Evolutionary conservation across 30 jellyfish, hydroid and myxozoan genomes (phyloP), one percentile per base, ranked within the genome.

Genomic region (Aurelia aurita): DNA sequence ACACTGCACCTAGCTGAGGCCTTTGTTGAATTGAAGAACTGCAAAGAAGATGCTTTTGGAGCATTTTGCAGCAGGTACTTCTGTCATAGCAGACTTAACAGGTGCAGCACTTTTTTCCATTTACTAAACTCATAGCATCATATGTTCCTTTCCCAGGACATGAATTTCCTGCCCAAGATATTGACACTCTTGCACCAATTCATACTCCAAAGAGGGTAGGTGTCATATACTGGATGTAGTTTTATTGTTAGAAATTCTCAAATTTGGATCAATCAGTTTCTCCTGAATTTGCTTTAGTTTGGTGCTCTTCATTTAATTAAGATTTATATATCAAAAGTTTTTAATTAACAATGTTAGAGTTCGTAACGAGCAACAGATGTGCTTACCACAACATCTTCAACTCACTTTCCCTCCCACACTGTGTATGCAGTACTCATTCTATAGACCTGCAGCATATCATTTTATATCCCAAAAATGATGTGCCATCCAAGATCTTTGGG

Each of bases 151-250:
- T 77, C 57, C 6, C 35, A 93, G 98, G 98, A 15, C 71, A 35
- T 54, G 98, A 93, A 32, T 93, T 93, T 78, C 98, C 98, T 20
- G 98, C 98, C 25, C 98, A 93, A 69, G 96, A 93, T 65, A 80
- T 93, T 78, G 98, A 93, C 76, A 73, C 81, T 18, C 84, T 93
- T 25, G 88, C 98, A 1, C 98, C 98, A 0, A 93, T 93, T 19
- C 93, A 81, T 79, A 93, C 98, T 14, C 98, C 98, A 5, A 61
- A 74, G 63, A 82, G 97, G 96, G 98, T 93, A 53, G 23, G 93
- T 59, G 9, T 39, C 51, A 39, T 8, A 39, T 4, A 1, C 4
- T 39, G 7, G 9, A 39, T 15, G 1, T 4, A 39, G 13, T 1
- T 9, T 39, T 39, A 0, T 39, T 1, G 51, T 39, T 15, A 39